Conservation (phyloP, 2,113 vertebrate species). For the Hemiprocne comata region DNA sequence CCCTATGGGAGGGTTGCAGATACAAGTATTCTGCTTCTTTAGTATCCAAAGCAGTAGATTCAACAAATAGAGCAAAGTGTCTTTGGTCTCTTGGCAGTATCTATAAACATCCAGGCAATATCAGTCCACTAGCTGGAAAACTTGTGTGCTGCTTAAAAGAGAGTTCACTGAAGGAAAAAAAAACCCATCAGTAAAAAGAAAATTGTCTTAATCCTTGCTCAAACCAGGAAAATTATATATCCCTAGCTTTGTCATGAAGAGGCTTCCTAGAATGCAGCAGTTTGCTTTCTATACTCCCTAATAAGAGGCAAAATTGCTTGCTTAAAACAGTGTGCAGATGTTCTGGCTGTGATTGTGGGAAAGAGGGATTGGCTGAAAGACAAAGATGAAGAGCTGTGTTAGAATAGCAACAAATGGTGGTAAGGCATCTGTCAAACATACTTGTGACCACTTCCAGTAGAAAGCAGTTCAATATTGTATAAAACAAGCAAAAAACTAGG, state of each 20-base stretch:
- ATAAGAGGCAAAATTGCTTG: slow-evolving; percentile 16
- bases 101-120: no score
- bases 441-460: not conserved
- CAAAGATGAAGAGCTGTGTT: not conserved
- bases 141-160: no score
- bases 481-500: not conserved
- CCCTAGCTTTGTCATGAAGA: not conserved
- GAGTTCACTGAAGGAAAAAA: no score
- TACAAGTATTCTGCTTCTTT: no score
- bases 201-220: no score
- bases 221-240: not conserved
- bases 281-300: slow-evolving; percentile 1
- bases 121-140: no score
- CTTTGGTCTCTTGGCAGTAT: no score
- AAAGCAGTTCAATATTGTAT: not conserved
- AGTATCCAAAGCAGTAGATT: no score
- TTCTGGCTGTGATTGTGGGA: not conserved
- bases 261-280: not conserved
- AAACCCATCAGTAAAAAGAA: no score
- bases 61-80: no score
- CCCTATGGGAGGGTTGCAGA: no score
- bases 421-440: not conserved
- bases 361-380: not conserved
- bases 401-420: not conserved
- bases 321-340: slow-evolving; percentile 9